These are phyloP conservation scores for Alexandromys fortis DNA, from an alignment of 2,113 vertebrate species.

Conservation along the genomic window DNA sequence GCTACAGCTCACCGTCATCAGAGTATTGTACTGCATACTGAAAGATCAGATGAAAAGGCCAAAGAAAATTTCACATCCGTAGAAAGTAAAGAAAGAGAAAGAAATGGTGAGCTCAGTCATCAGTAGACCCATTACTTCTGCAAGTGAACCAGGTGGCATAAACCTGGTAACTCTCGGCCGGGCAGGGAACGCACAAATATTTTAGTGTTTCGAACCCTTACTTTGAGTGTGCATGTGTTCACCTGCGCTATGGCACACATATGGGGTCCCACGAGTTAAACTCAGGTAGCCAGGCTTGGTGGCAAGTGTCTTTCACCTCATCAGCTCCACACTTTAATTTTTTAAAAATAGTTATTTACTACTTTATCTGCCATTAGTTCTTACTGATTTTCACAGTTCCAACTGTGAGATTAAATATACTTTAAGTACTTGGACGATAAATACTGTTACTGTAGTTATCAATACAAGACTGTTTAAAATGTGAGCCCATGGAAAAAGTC, in stretches of 20 bases:
- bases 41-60: background rate
- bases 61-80: background rate
- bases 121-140: background rate
- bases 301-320: background rate
- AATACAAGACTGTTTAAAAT: background rate
- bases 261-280: background rate
- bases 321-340: background rate
- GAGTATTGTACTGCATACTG: background rate
- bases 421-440: background rate
- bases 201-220: background rate
- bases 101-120: background rate
- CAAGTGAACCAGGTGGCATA: background rate
- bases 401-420: constrained; percentile 2
- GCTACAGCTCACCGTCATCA: background rate
- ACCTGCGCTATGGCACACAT: background rate
- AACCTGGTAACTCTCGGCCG: background rate
- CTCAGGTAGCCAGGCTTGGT: background rate
- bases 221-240: background rate
- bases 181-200: background rate
- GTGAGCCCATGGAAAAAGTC: background rate
- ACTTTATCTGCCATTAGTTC: background rate
- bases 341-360: background rate
- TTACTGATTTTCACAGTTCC: background rate
- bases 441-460: background rate
- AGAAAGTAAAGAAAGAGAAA: background rate